phyloP scores from a whole-genome alignment of 1,140 invertebrate species.

The Aphis gossypii region DNA sequence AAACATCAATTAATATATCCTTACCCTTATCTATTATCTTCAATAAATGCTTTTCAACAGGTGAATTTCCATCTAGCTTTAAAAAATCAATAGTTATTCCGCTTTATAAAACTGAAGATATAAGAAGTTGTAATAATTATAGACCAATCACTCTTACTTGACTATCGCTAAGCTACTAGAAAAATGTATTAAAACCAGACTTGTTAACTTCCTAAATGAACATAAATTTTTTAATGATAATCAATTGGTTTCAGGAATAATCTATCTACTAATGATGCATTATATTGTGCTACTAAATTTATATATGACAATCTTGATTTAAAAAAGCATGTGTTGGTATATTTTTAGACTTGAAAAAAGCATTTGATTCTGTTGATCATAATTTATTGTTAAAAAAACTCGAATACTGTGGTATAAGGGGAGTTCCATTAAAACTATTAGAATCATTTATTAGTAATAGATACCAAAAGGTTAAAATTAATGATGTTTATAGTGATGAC shows the following conservation, averaged over 20 bases:
- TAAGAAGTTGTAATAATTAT: not conserved
- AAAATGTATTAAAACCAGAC: conserved; percentile 13
- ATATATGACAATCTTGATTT: not conserved
- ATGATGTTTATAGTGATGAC: not conserved
- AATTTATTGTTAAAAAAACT: not conserved
- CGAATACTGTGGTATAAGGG: not conserved
- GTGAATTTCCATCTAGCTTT: not conserved
- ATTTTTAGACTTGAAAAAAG: not conserved
- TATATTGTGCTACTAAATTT: not conserved
- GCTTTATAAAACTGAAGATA: not conserved
- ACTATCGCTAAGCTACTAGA: not conserved
- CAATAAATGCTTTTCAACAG: too few species aligned
- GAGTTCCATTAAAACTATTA: not conserved
- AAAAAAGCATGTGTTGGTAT: not conserved
- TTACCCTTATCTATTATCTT: too few species aligned
- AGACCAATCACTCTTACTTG: not conserved
- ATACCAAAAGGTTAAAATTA: not conserved
- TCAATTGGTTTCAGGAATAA: not conserved
- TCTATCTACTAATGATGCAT: not conserved
- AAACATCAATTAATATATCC: too few species aligned
- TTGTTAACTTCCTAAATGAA: not conserved
- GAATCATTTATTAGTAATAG: not conserved
- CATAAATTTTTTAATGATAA: not conserved
- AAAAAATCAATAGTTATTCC: not conserved
- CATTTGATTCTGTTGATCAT: not conserved